Evolutionary conservation across 2,797 vertebrate species (phyloP).

Genomic region (Taeniopygia guttata): DNA sequence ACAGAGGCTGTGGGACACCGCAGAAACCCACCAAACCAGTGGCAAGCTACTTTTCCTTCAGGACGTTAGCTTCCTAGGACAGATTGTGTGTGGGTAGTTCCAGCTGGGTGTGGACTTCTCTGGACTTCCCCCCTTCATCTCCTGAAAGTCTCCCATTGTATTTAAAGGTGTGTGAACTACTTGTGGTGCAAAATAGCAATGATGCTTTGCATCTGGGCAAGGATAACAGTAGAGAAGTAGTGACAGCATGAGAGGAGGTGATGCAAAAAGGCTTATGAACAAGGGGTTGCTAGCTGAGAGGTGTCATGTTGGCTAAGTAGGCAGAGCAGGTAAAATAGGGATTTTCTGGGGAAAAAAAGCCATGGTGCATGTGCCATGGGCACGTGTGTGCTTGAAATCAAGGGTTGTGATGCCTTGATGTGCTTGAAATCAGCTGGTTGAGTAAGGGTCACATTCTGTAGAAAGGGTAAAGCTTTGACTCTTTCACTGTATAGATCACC

Average conservation of each 20-base stretch:
- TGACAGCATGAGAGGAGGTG: background rate
- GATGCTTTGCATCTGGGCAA: background rate
- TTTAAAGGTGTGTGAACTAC: background rate
- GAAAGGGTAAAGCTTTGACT: background rate
- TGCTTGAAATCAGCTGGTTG: background rate
- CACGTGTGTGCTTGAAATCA: background rate
- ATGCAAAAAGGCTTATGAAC: background rate
- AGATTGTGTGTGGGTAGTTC: background rate
- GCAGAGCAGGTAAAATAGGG: background rate
- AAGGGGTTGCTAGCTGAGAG: background rate
- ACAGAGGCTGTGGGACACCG: rapidly evolving
- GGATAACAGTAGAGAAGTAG: background rate
- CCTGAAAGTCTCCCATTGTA: background rate
- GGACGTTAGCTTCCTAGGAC: background rate
- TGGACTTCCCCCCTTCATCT: background rate
- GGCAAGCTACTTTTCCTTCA: background rate
- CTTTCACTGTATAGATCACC: background rate
- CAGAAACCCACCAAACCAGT: background rate
- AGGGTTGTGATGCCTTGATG: background rate
- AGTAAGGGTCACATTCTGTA: background rate
- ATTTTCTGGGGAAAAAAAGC: background rate
- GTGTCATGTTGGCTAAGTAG: background rate
- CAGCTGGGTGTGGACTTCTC: background rate
- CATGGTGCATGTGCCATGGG: background rate
- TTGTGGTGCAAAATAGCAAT: background rate